Percentiles rank a stretch among this genome's conserved stretches.
Evolutionary conservation across 2,888 invertebrate species (phyloP).

Genomic region (Strigamia transsilvanica): DNA sequence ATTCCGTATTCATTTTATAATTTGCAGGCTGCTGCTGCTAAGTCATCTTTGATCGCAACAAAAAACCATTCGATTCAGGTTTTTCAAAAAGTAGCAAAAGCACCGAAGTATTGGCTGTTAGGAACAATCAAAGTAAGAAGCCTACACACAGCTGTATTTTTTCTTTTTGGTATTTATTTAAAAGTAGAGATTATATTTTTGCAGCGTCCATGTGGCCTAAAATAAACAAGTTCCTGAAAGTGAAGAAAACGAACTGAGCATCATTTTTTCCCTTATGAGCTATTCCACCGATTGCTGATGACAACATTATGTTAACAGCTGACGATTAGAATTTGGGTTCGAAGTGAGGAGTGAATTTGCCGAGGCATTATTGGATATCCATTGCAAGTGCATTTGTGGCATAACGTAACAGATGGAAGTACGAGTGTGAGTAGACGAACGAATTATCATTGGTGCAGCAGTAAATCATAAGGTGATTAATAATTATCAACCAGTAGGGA

Average conservation of each 20-base stretch:
- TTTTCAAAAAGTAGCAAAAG: conserved; percentile 82
- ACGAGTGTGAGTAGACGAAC: conserved; percentile 98
- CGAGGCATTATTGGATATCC: conserved; percentile 96
- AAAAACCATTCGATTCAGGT: conserved; percentile 84
- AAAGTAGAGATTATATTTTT: conserved; percentile 59
- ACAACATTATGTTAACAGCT: conserved; percentile 92
- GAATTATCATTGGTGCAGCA: conserved; percentile 93
- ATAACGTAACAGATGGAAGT: conserved; percentile 89
- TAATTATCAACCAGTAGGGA: not conserved
- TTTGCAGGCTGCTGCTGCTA: conserved; percentile 56
- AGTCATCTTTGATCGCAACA: conserved; percentile 74
- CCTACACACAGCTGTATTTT: no score
- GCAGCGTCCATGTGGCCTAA: conserved; percentile 87
- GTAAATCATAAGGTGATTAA: conserved; percentile 86
- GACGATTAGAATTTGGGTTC: conserved; percentile 94
- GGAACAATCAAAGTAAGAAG: conserved; percentile 93
- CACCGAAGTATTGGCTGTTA: conserved; percentile 91
- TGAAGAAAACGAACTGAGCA: conserved; percentile 91
- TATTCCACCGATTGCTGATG: conserved; percentile 93
- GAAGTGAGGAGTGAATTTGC: conserved; percentile 96
- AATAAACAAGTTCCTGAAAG: conserved; percentile 85
- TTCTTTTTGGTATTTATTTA: conserved; percentile 14
- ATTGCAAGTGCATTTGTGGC: conserved; percentile 92
- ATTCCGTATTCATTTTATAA: conserved; percentile 24
- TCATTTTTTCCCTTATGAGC: conserved; percentile 91